These are phyloP conservation scores for Catharus ustulatus DNA, from an alignment of 2,797 vertebrate genomes.

Conservation along the genomic window DNA sequence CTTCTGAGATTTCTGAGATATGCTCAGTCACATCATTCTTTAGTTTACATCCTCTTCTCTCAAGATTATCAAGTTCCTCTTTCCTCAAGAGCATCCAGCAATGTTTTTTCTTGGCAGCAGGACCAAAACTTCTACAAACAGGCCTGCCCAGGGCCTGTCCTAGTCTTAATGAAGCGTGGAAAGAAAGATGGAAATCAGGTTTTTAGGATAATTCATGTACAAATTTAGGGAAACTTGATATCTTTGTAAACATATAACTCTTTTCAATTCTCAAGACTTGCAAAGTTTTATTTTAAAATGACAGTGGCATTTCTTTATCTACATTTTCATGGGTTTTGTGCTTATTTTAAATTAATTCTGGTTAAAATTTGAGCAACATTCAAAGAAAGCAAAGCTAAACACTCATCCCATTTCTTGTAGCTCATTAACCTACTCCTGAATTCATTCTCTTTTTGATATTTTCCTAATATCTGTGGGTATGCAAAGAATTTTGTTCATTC, in stretches of 20 bases:
- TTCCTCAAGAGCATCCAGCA: background rate
- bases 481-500: background rate
- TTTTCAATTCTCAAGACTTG: background rate
- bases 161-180: background rate
- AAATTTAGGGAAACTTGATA: background rate
- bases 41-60: background rate
- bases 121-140: background rate
- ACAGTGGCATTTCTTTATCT: background rate
- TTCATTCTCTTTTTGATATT: background rate
- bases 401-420: background rate
- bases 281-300: background rate
- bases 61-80: background rate
- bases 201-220: background rate
- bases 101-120: background rate
- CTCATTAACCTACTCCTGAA: background rate
- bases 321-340: background rate
- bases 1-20: background rate
- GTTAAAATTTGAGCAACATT: background rate
- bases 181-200: background rate
- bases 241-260: background rate
- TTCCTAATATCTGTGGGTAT: background rate
- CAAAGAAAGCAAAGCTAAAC: background rate
- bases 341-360: background rate
- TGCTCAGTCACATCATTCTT: background rate
- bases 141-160: background rate